Base-by-base conservation (phyloP, 2,113 vertebrate genomes). In the Chiloscyllium plagiosum region DNA sequence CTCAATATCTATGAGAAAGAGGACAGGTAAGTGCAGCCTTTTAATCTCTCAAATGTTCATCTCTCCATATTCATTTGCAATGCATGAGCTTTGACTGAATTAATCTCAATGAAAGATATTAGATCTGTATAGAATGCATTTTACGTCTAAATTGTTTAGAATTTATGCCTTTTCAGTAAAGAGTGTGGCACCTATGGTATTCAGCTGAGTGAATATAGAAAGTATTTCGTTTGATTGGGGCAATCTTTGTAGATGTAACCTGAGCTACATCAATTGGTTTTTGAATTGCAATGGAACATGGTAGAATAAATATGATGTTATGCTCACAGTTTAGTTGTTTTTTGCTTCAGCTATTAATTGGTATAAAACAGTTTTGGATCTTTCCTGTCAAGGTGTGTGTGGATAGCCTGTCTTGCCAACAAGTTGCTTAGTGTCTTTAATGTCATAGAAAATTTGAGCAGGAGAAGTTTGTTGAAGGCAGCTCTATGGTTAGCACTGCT, bases 1-100 rank as follows among this genome's bases (percentile, higher is more conserved):
- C 98, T 99, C 50, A 99, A 99, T 96, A 99, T 99, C 97, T 99
- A 99, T 66, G 99, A 99, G 97, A 99, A 99, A 96, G 98, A 99
- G 0, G 99, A 99, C 97, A 99, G 98, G 99, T 99, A 97, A 99
- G 99, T 95, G 65, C 15, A 13, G 20, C n/a, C 20, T 85, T 42
- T 70, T 6, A 3, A 26, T 26, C 12, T 37, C 1, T 52, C 92
- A 33, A 87, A 20, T 20, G 69, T 65, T 47, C 42, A 47, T 47
- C 26, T 56, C 37, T 10, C 22, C 56, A 47, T 47, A 26, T 2
- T 68, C 5, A 70, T 66, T 68, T 26, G 70, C 68, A 95, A 33
- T 7, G 68, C 96, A 96, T 96, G 97, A 96, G 95, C 96, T 96
- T 96, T 4, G 95, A 95, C 96, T 95, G 3, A 52, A 50, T 89